phyloP scores from a whole-genome alignment of 2,888 invertebrate genomes.

The Autographa pulchrina region DNA sequence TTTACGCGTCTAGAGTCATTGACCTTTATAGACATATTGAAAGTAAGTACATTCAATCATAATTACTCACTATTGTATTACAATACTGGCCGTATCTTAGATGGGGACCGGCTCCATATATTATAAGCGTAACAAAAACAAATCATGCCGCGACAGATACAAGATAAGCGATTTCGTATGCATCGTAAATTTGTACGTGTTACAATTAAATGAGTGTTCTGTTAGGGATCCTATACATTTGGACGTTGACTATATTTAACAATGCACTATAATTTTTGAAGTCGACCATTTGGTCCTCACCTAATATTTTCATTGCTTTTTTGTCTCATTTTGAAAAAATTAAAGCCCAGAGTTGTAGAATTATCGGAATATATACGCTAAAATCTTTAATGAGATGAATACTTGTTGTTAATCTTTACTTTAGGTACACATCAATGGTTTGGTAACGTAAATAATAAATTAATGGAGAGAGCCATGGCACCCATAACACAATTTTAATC shows the following conservation, averaged over 20 bases:
- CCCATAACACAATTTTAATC: no score
- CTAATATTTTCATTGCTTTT: no score
- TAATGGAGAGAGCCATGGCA: no score
- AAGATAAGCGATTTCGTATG: conserved; percentile 78
- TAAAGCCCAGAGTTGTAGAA: no score
- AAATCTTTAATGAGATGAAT: no score
- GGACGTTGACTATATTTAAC: background rate
- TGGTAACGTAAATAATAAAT: no score
- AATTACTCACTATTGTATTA: conserved; percentile 61
- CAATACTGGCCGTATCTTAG: conserved; percentile 53
- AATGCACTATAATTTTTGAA: background rate
- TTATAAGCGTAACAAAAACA: conserved; percentile 76
- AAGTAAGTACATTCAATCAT: conserved; percentile 55
- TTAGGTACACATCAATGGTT: no score
- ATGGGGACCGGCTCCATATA: conserved; percentile 64
- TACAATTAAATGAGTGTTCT: conserved; percentile 76
- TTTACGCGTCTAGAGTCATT: conserved; percentile 12
- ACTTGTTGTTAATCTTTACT: no score
- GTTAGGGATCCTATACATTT: conserved; percentile 57
- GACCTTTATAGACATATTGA: conserved; percentile 39
- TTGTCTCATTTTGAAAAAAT: no score
- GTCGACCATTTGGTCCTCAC: no score
- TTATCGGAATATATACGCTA: no score
- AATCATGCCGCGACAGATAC: conserved; percentile 75
- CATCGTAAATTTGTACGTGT: conserved; percentile 78